Percentiles rank a stretch among this genome's conserved stretches.
Conservation (phyloP, 2,113 vertebrate species). For the Marmota monax region DNA sequence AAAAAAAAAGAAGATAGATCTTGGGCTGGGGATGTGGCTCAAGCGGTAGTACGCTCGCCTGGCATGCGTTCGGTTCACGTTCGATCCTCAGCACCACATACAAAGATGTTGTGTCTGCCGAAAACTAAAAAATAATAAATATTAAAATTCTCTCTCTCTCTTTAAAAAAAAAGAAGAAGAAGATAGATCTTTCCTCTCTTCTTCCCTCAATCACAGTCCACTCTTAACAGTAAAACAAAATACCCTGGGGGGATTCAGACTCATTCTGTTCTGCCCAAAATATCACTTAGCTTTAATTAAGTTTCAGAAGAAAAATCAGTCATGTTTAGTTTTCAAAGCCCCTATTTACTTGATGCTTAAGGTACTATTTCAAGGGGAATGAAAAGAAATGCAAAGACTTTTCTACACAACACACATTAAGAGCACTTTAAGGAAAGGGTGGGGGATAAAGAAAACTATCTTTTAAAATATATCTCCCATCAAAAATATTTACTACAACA, state of each 20-base stretch:
- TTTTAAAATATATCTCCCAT: neutral
- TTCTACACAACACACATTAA: neutral
- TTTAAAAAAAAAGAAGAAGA: neutral
- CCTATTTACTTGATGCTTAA: neutral
- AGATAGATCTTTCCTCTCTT: neutral
- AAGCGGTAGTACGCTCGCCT: too few species aligned
- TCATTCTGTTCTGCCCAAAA: constrained; percentile 10
- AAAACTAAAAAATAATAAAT: too few species aligned
- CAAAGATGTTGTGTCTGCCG: too few species aligned
- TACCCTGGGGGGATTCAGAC: neutral
- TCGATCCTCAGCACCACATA: too few species aligned
- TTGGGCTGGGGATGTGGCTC: neutral
- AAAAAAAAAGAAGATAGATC: neutral
- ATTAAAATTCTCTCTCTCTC: too few species aligned
- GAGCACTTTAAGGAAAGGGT: neutral
- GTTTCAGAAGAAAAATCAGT: constrained; percentile 49
- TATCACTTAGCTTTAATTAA: constrained; percentile 25
- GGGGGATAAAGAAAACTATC: neutral
- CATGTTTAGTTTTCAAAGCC: neutral
- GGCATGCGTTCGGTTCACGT: too few species aligned
- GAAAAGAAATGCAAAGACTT: constrained; percentile 47
- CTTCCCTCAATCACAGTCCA: neutral
- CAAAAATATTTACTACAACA: neutral
- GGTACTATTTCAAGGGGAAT: constrained; percentile 8
- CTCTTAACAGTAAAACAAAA: neutral